Conservation (phyloP, 1,140 invertebrate species). For the Drosophila azteca region DNA sequence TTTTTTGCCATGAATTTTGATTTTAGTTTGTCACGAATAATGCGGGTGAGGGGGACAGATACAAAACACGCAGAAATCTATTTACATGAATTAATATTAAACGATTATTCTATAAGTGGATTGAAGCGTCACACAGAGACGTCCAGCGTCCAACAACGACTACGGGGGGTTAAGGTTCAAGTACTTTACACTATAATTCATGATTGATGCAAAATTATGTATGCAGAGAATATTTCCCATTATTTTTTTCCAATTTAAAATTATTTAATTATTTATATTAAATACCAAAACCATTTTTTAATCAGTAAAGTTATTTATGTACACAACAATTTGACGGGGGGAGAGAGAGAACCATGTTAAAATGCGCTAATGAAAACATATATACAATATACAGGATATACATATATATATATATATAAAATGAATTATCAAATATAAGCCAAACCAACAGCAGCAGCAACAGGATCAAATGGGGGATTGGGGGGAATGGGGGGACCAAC, state of each 20-base stretch:
- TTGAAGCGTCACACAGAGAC: constrained; percentile 18
- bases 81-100: constrained; percentile 30
- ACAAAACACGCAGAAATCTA: constrained; percentile 26
- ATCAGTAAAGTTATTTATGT: constrained; percentile 30
- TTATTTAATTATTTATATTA: constrained; percentile 37
- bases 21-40: constrained; percentile 22
- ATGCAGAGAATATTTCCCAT: constrained; percentile 19
- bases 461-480: not conserved
- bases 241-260: constrained; percentile 50
- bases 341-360: constrained; percentile 21
- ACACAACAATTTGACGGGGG: not conserved
- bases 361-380: constrained; percentile 37
- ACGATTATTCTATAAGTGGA: constrained; percentile 14
- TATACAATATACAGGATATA: constrained; percentile 1
- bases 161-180: constrained; percentile 38
- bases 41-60: constrained; percentile 12
- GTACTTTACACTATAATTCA: constrained; percentile 26
- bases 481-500: constrained; percentile 8
- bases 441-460: constrained; percentile 32
- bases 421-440: constrained; percentile 54
- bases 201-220: constrained; percentile 32
- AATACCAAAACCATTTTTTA: constrained; percentile 58
- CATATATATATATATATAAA: constrained; percentile 32
- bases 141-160: constrained; percentile 39
- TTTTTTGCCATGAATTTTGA: constrained; percentile 30